Base-by-base conservation (phyloP, 2,797 vertebrate genomes). In the Dryobates pubescens region DNA sequence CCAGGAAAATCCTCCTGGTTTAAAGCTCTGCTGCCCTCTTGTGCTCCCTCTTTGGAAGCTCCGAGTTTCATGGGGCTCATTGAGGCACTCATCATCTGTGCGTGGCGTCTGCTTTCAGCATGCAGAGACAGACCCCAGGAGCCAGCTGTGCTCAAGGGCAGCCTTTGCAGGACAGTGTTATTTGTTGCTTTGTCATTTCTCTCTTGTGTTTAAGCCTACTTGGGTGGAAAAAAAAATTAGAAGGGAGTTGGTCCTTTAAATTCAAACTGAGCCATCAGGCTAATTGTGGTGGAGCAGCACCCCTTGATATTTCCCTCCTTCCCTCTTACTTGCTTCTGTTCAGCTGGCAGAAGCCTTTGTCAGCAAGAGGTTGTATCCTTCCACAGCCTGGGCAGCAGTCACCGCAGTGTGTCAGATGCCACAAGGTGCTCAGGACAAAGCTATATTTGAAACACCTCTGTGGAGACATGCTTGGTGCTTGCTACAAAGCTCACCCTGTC, bases 11-110 rank as follows among this genome's bases (percentile, higher is more conserved):
- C 30, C 0, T 6, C 15, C 36, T n/a, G 18, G 85, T 90, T 89
- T 70, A 69, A 13, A 79, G 71, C 84, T 96, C 78, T 97, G 93
- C 96, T 96, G 96, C 96, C 96, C 95, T 87, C 97, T 97, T 58
- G 96, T 95, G 97, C 93, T 78, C 34, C 26, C 2, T 59, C 23
- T 6, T 4, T 30, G 36, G 82, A 82, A 91, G 49, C 17, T 57
- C 73, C 34, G 59, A n/a, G 34, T 56, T 67, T 65, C 11, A 0
- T 17, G 17, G 41, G 34, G 7, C 38, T 61, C 14, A 1, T 78
- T 64, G 58, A 92, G 83, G 13, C 22, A 5, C 56, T 81, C 43
- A 2, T 17, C 12, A 69, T 58, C 26, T 18, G 6, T 22, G 5
- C 34, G 61, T 43, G 65, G 45, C 43, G 13, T 69, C 51, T 81